Conservation (phyloP, 2,797 vertebrate species). For the Thamnophis elegans region DNA sequence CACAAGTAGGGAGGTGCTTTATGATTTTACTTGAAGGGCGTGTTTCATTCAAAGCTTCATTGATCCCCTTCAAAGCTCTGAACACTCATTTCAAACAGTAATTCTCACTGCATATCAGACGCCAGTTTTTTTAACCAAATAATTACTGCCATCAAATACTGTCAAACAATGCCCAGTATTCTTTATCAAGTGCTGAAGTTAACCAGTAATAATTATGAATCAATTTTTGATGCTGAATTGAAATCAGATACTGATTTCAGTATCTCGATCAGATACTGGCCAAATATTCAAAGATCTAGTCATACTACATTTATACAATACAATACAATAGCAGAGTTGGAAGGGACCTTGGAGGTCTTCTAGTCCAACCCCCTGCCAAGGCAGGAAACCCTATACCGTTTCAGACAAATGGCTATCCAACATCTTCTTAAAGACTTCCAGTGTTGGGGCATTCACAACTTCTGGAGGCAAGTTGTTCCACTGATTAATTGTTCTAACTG, state of each 20-base stretch:
- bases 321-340: too few species aligned
- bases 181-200: background rate
- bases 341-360: too few species aligned
- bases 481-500: too few species aligned
- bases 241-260: background rate
- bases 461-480: too few species aligned
- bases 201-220: background rate
- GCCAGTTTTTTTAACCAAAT: background rate
- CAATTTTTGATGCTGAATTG: background rate
- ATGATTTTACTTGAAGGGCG: background rate
- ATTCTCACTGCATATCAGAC: background rate
- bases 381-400: too few species aligned
- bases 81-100: background rate
- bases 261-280: background rate
- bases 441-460: too few species aligned
- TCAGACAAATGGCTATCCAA: too few species aligned
- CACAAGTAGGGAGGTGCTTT: background rate
- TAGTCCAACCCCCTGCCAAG: too few species aligned
- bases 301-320: too few species aligned
- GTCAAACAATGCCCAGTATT: background rate
- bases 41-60: background rate
- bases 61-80: background rate
- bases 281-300: too few species aligned
- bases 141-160: background rate
- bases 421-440: too few species aligned